A percentile compares a stretch with the other conserved stretches of the same genome.
These are phyloP conservation scores for Styela plicata DNA, from an alignment of 23 tunicate genomes.

Conservation along the genomic window DNA sequence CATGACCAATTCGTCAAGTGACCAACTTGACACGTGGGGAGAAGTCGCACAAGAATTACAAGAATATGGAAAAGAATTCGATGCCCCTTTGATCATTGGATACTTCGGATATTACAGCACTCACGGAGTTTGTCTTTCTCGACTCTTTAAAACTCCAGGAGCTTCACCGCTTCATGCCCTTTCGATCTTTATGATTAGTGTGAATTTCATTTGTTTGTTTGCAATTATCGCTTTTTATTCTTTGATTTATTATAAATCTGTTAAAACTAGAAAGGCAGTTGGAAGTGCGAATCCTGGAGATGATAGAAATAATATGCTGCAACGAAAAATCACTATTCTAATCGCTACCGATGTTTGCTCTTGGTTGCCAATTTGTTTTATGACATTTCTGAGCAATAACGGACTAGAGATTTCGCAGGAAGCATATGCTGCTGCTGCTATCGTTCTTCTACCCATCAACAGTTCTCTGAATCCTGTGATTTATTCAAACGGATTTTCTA, in stretches of 20 bases:
- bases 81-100: conserved; percentile 25
- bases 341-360: conserved; percentile 45
- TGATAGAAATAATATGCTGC: conserved; percentile 14
- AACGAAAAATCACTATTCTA: conserved; percentile 30
- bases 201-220: conserved; percentile 2
- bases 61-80: neutral
- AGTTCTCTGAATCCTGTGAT: conserved; percentile 35
- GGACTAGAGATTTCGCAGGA: neutral
- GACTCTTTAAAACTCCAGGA: neutral
- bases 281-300: neutral
- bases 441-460: conserved; percentile 34
- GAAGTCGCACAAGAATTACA: neutral
- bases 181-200: neutral
- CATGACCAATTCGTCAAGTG: neutral
- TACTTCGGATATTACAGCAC: conserved; percentile 44
- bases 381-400: conserved; percentile 8
- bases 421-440: conserved; percentile 34
- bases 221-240: neutral
- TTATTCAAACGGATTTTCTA: conserved; percentile 24
- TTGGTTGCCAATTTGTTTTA: conserved; percentile 41
- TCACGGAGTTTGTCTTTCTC: conserved; percentile 37
- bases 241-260: conserved; percentile 13
- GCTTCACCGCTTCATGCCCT: neutral
- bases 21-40: conserved; percentile 1
- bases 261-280: neutral